Conservation (phyloP, 2,888 invertebrate species). For the Cheiracanthium punctorium region DNA sequence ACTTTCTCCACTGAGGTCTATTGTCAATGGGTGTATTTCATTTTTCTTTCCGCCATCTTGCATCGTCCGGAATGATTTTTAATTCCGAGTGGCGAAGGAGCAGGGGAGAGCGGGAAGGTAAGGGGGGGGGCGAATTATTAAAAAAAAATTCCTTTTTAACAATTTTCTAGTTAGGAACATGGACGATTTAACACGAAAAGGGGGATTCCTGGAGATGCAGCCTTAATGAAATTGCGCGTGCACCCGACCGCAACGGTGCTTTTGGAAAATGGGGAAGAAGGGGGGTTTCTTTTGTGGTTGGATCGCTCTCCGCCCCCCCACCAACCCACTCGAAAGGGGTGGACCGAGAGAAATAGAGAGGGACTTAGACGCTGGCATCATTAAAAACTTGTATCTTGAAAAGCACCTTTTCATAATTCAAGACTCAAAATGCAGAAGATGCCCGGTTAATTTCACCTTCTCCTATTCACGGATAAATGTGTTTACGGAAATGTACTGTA, state of each 20-base stretch:
- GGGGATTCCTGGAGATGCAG: slow-evolving; percentile 18
- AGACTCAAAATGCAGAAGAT: neutral
- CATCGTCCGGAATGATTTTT: slow-evolving; percentile 37
- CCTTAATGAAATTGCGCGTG: slow-evolving; percentile 63
- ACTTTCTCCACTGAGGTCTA: neutral
- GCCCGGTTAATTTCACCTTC: slow-evolving; percentile 54
- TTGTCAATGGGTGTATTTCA: slow-evolving; percentile 27
- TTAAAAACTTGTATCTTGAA: slow-evolving; percentile 51
- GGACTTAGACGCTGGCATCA: slow-evolving; percentile 29
- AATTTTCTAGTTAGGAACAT: slow-evolving; percentile 68
- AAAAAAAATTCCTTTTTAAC: slow-evolving; percentile 59
- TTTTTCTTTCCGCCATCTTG: slow-evolving; percentile 42
- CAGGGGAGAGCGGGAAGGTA: neutral
- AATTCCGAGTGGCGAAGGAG: slow-evolving; percentile 20
- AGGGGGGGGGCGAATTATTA: neutral
- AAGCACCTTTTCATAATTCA: slow-evolving; percentile 60
- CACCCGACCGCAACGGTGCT: slow-evolving; percentile 54
- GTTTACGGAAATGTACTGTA: slow-evolving; percentile 44
- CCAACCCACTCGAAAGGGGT: neutral
- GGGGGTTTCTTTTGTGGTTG: slow-evolving; percentile 42
- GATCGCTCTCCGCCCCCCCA: slow-evolving; percentile 5
- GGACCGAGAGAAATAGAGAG: slow-evolving; percentile 9
- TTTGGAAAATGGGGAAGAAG: slow-evolving; percentile 53
- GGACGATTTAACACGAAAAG: slow-evolving; percentile 68
- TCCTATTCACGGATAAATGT: slow-evolving; percentile 44